A percentile compares a stretch with the other conserved stretches of the same genome.
Conservation (phyloP, 2,113 vertebrate species). For the Crotalus helleri region DNA sequence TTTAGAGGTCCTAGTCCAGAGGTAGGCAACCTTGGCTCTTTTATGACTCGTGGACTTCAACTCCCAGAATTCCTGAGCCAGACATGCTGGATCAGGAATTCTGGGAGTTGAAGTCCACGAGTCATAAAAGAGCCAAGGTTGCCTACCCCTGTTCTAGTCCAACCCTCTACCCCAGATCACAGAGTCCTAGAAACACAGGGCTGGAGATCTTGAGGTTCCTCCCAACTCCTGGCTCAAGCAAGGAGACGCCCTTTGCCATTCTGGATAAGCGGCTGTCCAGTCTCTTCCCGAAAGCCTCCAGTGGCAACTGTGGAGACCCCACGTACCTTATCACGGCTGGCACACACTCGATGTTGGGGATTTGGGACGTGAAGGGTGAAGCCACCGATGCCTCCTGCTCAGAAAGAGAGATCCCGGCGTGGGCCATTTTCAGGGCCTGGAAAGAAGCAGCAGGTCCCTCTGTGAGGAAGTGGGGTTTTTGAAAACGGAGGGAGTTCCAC, state of each 20-base stretch:
- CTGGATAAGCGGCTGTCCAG: no score
- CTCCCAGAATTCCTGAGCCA: no score
- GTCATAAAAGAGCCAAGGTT: no score
- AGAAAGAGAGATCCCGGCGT: conserved; percentile 63
- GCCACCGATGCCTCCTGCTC: conserved; percentile 67
- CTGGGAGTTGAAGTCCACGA: no score
- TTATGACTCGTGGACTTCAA: no score
- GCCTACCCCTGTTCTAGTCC: not conserved
- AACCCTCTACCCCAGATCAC: no score
- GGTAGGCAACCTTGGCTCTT: no score
- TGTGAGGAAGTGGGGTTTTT: not conserved
- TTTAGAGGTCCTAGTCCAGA: not conserved
- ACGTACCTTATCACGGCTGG: conserved; percentile 61
- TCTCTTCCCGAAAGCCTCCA: no score
- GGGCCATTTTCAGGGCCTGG: conserved; percentile 70
- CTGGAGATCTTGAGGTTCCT: no score
- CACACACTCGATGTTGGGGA: conserved; percentile 63
- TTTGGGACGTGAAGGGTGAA: conserved; percentile 67
- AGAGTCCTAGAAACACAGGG: no score
- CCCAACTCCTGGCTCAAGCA: no score
- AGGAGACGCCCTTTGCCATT: not conserved
- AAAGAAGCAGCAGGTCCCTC: not conserved
- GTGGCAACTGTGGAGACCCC: not conserved
- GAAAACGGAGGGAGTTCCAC: accelerated
- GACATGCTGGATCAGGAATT: no score